phyloP scores from a whole-genome alignment of 1,140 invertebrate species.

The Eciton burchellii region DNA sequence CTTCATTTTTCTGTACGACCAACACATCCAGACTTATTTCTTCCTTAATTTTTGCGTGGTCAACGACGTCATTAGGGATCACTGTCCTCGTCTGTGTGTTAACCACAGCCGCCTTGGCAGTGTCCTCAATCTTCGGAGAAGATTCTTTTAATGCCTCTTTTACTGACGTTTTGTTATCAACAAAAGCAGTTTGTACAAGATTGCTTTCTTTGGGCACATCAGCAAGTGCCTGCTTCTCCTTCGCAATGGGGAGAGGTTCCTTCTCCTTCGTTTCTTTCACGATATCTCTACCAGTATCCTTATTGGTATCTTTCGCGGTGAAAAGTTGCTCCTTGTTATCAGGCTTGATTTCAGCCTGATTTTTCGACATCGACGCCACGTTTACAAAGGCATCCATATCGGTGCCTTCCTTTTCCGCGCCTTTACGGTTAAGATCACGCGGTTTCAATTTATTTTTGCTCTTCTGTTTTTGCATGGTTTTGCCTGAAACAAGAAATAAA shows the following conservation, averaged over 20 bases:
- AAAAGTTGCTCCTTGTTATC: conserved; percentile 68
- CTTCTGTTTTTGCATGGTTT: conserved; percentile 82
- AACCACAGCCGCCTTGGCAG: conserved; percentile 56
- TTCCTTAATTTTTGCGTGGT: conserved; percentile 74
- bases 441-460: conserved; percentile 81
- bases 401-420: conserved; percentile 85
- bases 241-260: conserved; percentile 47
- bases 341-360: conserved; percentile 70
- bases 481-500: conserved; percentile 76
- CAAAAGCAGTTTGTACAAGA: conserved; percentile 27
- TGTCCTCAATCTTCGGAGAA: conserved; percentile 71
- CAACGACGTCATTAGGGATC: conserved; percentile 79
- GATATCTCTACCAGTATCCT: conserved; percentile 68
- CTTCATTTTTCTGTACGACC: conserved; percentile 85
- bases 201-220: conserved; percentile 67
- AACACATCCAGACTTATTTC: conserved; percentile 79
- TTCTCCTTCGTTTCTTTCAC: conserved; percentile 77
- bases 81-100: conserved; percentile 64
- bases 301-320: conserved; percentile 67
- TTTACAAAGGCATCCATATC: conserved; percentile 86
- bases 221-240: conserved; percentile 48
- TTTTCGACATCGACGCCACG: conserved; percentile 66
- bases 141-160: conserved; percentile 68
- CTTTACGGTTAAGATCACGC: conserved; percentile 83
- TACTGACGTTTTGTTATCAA: conserved; percentile 44